phyloP scores from a whole-genome alignment of 2,888 invertebrate genomes.

The Bellardia bayeri region DNA sequence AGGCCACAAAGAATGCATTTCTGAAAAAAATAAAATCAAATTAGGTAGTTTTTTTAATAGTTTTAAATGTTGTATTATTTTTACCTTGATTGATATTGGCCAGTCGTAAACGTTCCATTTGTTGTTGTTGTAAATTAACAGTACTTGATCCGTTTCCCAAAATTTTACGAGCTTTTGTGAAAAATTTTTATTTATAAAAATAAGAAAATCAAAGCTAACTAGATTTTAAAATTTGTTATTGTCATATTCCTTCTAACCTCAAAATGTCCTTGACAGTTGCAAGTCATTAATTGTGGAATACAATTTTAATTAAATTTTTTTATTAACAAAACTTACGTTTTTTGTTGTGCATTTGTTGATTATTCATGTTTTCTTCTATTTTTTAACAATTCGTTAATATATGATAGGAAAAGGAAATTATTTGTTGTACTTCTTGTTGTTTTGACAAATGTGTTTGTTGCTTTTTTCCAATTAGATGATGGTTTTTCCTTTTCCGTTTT shows the following conservation, averaged over 20 bases:
- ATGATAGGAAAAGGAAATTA: slow-evolving; percentile 66
- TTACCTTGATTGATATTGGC: slow-evolving; percentile 78
- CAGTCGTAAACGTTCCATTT: slow-evolving; percentile 78
- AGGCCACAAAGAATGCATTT: slow-evolving; percentile 79
- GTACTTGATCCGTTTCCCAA: slow-evolving; percentile 72
- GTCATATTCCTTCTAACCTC: slow-evolving; percentile 47
- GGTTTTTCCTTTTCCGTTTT: slow-evolving; percentile 64
- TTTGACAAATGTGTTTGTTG: slow-evolving; percentile 59
- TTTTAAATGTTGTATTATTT: background rate
- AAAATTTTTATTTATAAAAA: slow-evolving; percentile 44
- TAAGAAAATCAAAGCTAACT: slow-evolving; percentile 54
- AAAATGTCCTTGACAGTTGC: slow-evolving; percentile 20
- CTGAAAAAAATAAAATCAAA: slow-evolving; percentile 60
- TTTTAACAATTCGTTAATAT: slow-evolving; percentile 31
- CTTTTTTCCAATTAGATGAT: slow-evolving; percentile 41
- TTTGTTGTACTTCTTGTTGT: slow-evolving; percentile 55
- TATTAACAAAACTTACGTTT: slow-evolving; percentile 60
- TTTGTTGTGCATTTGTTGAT: slow-evolving; percentile 43
- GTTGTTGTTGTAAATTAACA: slow-evolving; percentile 66
- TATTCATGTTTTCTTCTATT: slow-evolving; percentile 41
- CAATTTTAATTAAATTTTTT: no score
- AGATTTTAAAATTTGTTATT: slow-evolving; percentile 7
- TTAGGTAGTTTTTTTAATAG: background rate
- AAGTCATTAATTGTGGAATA: background rate
- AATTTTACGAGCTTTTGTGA: slow-evolving; percentile 77